These are phyloP conservation scores for Rutilus rutilus DNA, from an alignment of 2,113 vertebrate species.

Conservation along the genomic window DNA sequence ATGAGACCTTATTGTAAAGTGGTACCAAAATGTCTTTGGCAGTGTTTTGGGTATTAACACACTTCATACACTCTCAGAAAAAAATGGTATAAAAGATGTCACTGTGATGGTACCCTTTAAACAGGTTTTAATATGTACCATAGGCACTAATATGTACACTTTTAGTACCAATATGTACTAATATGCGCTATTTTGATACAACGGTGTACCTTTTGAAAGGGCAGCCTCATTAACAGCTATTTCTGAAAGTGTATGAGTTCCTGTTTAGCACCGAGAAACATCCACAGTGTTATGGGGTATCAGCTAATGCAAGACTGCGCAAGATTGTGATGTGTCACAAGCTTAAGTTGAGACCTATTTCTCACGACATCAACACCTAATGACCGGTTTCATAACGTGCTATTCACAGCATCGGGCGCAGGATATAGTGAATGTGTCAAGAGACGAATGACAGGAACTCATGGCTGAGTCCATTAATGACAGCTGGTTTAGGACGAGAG, in stretches of 20 bases:
- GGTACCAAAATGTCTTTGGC: no score
- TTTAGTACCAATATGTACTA: no score
- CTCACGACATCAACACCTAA: neutral
- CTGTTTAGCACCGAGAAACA: neutral
- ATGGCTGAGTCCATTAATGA: conserved; percentile 2
- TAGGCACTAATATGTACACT: no score
- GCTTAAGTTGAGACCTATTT: neutral
- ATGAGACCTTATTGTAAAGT: no score
- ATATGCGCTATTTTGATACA: no score
- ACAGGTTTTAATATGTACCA: no score
- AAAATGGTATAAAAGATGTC: no score
- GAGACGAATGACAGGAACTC: conserved; percentile 22
- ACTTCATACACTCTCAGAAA: neutral
- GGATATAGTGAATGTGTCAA: conserved; percentile 17
- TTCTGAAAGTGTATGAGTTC: no score
- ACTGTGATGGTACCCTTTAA: no score
- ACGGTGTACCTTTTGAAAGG: no score
- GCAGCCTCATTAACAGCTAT: no score
- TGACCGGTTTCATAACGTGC: neutral
- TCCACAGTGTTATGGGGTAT: no score
- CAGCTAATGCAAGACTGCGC: neutral
- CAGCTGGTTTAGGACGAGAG: neutral
- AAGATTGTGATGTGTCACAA: neutral
- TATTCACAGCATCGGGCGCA: neutral
- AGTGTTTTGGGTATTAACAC: conserved; percentile 6